Base-by-base conservation (phyloP, 2,797 vertebrate genomes). In the Cyclopterus lumpus region DNA sequence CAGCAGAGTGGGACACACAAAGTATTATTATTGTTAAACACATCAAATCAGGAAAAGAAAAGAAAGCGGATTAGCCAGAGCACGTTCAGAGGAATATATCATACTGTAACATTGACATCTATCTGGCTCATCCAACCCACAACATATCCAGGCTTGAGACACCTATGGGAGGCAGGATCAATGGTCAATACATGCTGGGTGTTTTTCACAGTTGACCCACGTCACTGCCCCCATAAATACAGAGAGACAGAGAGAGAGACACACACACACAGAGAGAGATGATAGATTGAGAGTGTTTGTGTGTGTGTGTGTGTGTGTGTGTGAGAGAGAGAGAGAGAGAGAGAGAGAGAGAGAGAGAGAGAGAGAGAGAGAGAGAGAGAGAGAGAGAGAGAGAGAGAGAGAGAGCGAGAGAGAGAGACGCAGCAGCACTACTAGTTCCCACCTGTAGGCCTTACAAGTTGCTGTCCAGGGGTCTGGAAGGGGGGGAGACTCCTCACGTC, bases 141-240 rank as follows among this genome's bases (percentile, higher is more conserved):
- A 16, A 6, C 0, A 44, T 24, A 26, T 4, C 36, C 18, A 6
- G 32, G 36, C 3, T 15, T 20, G 1, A 49, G 48, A 22, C 53
- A 55, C 49, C 14, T 10, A 65, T 73, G 36, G 62, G 75, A 63
- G 30, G 22, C 24, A 49, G 46, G 15, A 0, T 24, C 32, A 26
- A 16, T 32, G 62, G 30, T 66, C 72, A 64, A 12, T 46, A 10
- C 18, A 12, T 10, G 38, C 16, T 59, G 18, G 46, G 1, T 69
- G 71, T 62, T 74, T 84, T 48, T 24, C 20, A 26, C 81, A 18
- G 20, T 8, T 57, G 49, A 36, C 55, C 67, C 84, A 89, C 83
- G 84, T 90, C 88, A 87, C 86, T 15, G 8, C 0, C 4, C 55
- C 73, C 0, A 79, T 89, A 89, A 82, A 86, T 70, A 68, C 22